These are phyloP conservation scores for Dryobates pubescens DNA, from an alignment of 2,797 vertebrate genomes.

Conservation along the genomic window DNA sequence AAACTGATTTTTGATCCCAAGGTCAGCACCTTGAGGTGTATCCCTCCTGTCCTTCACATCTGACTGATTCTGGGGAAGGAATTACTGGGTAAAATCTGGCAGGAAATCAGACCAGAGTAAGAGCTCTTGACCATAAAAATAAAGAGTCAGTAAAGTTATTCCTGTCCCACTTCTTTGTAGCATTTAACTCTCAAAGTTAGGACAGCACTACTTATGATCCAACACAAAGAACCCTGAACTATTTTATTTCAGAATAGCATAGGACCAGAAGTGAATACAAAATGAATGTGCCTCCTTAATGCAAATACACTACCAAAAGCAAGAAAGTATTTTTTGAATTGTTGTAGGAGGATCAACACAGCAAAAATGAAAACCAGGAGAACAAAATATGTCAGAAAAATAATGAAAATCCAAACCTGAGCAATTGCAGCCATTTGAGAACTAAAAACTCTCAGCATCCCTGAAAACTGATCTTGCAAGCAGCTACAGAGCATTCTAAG, in stretches of 20 bases:
- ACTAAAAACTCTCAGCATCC: neutral
- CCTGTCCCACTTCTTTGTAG: neutral
- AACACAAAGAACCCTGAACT: neutral
- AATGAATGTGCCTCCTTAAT: neutral
- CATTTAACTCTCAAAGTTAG: neutral
- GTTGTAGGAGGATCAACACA: neutral
- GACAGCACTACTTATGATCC: neutral
- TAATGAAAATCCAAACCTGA: neutral
- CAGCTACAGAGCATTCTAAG: neutral
- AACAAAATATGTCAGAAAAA: neutral
- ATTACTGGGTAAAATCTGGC: neutral
- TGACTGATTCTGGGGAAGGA: neutral
- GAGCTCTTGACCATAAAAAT: neutral
- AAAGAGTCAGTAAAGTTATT: neutral
- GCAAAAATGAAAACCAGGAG: neutral
- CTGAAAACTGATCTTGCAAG: neutral
- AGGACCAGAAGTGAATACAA: neutral
- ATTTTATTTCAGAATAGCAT: neutral
- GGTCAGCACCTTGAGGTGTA: neutral
- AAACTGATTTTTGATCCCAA: neutral
- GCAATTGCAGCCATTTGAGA: neutral
- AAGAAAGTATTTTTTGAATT: neutral
- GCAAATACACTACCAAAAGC: neutral
- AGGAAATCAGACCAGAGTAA: neutral
- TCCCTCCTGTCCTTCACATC: neutral